Conservation (phyloP, 2,888 invertebrate species). For the Celastrina argiolus region DNA sequence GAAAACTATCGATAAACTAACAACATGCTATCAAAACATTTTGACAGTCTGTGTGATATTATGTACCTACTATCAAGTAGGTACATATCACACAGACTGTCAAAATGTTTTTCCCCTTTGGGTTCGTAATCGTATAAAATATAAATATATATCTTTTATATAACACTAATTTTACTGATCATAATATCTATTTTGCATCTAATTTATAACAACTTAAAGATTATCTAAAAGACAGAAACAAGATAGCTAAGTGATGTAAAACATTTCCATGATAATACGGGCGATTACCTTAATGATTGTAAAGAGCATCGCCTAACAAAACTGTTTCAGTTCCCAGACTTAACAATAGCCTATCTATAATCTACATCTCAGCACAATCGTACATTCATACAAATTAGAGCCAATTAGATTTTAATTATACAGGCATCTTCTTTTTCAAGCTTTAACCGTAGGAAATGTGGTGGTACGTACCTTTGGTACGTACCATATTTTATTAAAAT, state of each 20-base stretch:
- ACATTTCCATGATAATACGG: background rate
- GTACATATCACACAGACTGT: no score
- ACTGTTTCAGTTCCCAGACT: background rate
- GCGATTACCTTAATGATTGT: background rate
- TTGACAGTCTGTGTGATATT: no score
- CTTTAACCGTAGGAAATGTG: no score
- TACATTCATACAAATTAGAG: background rate
- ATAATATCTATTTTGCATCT: background rate
- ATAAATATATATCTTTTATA: no score
- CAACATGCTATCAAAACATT: no score
- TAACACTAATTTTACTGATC: background rate
- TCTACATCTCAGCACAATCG: background rate
- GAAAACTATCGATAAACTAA: no score
- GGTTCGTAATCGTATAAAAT: no score
- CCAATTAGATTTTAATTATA: background rate
- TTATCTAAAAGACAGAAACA: background rate
- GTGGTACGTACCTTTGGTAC: no score
- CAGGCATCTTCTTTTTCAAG: no score
- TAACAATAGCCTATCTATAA: background rate
- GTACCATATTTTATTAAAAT: no score
- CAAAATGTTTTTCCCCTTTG: no score
- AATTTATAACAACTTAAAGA: background rate
- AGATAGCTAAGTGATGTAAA: background rate
- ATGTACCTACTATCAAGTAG: no score
- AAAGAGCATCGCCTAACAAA: background rate